Conservation (phyloP, 2,113 vertebrate genomes). For the Mustelus asterias region DNA sequence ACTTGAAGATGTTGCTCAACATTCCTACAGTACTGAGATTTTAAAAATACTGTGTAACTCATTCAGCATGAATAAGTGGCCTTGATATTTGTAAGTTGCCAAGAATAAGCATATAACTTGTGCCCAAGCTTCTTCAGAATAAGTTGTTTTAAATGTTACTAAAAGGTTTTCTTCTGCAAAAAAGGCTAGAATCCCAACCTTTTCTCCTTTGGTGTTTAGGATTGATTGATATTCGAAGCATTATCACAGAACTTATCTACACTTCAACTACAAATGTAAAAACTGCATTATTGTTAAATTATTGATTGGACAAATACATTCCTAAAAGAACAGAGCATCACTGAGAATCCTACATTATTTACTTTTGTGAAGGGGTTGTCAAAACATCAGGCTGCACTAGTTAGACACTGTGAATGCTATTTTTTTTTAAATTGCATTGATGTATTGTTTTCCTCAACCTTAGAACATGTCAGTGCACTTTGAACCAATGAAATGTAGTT, state of each 20-base stretch:
- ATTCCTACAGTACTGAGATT: not conserved
- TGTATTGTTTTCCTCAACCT: not conserved
- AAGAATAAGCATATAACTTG: no score
- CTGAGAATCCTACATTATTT: not conserved
- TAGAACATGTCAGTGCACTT: not conserved
- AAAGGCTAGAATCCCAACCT: not conserved
- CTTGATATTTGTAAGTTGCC: not conserved
- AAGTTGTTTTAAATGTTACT: not conserved
- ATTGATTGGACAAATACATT: not conserved
- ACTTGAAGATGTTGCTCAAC: not conserved
- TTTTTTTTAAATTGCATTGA: no score
- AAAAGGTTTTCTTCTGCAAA: not conserved
- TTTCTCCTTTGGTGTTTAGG: not conserved
- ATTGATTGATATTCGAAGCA: not conserved
- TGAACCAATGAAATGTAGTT: not conserved
- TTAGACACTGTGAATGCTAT: no score
- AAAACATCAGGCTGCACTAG: not conserved
- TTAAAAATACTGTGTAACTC: not conserved
- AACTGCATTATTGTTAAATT: not conserved
- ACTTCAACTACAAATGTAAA: not conserved
- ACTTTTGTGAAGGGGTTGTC: not conserved
- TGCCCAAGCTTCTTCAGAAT: not conserved
- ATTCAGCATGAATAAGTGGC: not conserved
- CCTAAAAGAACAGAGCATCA: not conserved
- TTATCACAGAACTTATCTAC: not conserved